Evolutionary conservation across 2,888 invertebrate genomes (phyloP), one percentile per base, ranked within the genome.

Genomic region (Mechanitis messenoides): DNA sequence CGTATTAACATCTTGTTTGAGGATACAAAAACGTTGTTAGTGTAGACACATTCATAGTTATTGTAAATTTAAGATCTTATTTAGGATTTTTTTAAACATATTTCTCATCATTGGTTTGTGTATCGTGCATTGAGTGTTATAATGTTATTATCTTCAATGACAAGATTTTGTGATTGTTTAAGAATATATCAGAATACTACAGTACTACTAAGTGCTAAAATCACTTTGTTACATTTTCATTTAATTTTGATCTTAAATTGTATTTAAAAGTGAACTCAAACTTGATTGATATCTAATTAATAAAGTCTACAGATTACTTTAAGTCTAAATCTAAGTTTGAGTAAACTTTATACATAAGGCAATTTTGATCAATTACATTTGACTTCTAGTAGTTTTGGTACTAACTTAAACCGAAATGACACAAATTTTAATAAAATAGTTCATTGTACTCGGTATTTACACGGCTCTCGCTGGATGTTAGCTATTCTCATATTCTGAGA

Each of bases 321-420:
- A 50, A 28, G n/a, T 50, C 50, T 50, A 50, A 2, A 42, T 42
- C 50, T 50, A 50, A 50, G 50, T 50, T 50, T 50, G 50, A 50
- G 50, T 50, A 50, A 50, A 50, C 50, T 50, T 50, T 50, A 31
- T 50, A 50, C 31, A 50, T 50, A 50, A 50, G 50, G 50, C 50
- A 50, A 11, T 28, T 31, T 50, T 50, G 50, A 50, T 47, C 20
- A 47, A 6, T 31, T 31, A 31, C 31, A 50, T 50, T 50, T 50
- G 31, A 31, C 28, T 11, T 50, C 31, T 9, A 3, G 6, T 9
- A 9, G 7, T 50, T 50, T 31, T 31, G 9, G 1, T 42, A 50
- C 9, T 50, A 9, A 50, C 7, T 31, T 31, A 7, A 50, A 50
- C 50, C 28, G 31, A 50, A 50, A 50, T 31, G 31, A 6, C 31